These are phyloP conservation scores for Dunckerocampus dactyliophorus DNA, from an alignment of 2,113 vertebrate species.

Conservation along the genomic window DNA sequence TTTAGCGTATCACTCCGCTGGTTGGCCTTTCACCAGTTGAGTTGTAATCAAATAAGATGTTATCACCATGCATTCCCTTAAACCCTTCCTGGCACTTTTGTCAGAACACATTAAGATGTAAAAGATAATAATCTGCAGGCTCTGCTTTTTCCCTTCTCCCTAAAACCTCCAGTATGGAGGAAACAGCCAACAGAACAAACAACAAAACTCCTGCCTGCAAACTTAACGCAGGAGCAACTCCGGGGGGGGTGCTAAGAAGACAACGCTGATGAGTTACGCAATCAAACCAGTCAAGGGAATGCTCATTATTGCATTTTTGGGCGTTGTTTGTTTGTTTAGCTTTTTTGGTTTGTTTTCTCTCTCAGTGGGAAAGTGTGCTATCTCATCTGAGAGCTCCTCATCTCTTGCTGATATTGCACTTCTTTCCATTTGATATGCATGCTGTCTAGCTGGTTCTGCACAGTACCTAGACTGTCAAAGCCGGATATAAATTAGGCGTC, in stretches of 20 bases:
- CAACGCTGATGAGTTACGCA: constrained; percentile 60
- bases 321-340: constrained; percentile 45
- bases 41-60: constrained; percentile 7
- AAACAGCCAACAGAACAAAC: constrained; percentile 28
- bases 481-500: constrained; percentile 22
- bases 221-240: constrained; percentile 50
- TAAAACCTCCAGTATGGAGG: constrained; percentile 11
- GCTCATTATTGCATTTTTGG: constrained; percentile 62
- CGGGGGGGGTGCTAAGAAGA: constrained; percentile 47
- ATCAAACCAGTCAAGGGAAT: constrained; percentile 60
- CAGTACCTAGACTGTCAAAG: constrained; percentile 20
- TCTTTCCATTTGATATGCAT: constrained; percentile 38
- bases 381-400: constrained; percentile 35
- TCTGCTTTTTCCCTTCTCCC: constrained; percentile 15
- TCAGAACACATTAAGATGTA: constrained; percentile 18
- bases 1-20: not conserved
- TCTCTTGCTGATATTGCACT: constrained; percentile 31
- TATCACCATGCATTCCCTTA: constrained; percentile 6
- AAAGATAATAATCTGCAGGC: constrained; percentile 24
- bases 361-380: constrained; percentile 29
- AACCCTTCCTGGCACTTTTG: constrained; percentile 12
- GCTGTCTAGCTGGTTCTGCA: constrained; percentile 9
- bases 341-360: constrained; percentile 36
- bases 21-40: constrained; percentile 4
- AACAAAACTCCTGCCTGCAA: constrained; percentile 38